Evolutionary conservation across 2,113 vertebrate genomes (phyloP).

Genomic region (Mormyrus lacerda): DNA sequence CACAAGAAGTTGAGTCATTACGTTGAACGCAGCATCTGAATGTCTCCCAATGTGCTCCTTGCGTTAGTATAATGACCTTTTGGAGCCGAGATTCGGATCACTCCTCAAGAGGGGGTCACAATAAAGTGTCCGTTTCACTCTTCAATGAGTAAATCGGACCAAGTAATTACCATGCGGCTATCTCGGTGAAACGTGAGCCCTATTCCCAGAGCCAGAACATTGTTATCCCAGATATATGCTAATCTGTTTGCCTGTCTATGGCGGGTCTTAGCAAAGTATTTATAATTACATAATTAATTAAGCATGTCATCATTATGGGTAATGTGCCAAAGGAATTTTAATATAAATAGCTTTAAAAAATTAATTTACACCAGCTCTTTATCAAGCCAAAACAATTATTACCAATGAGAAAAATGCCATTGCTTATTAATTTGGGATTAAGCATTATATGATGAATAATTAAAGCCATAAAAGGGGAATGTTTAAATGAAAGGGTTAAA

Average conservation of each 20-base stretch:
- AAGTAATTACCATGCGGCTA: slow-evolving; percentile 25
- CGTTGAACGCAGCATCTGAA: neutral
- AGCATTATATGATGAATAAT: neutral
- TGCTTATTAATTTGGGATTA: neutral
- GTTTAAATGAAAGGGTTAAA: neutral
- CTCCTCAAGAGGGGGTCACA: slow-evolving; percentile 14
- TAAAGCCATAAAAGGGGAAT: neutral
- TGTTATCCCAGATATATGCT: neutral
- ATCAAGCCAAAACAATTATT: neutral
- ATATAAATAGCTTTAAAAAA: slow-evolving; percentile 8
- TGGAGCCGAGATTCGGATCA: slow-evolving; percentile 9
- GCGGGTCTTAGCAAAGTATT: slow-evolving; percentile 2
- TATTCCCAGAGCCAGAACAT: neutral
- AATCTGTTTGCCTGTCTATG: neutral
- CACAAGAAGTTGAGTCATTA: neutral
- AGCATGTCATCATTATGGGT: slow-evolving; percentile 12
- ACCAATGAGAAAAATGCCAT: neutral
- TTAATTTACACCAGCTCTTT: neutral
- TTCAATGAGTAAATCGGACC: slow-evolving; percentile 15
- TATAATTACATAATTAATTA: slow-evolving; percentile 18
- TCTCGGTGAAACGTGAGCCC: neutral
- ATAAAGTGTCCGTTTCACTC: neutral
- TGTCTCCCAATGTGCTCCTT: neutral
- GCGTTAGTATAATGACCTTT: slow-evolving; percentile 3
- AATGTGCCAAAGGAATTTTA: slow-evolving; percentile 16